Evolutionary conservation across 1,140 invertebrate genomes (phyloP), one percentile per base, ranked within the genome.

Genomic region (Drosophila carrolli): DNA sequence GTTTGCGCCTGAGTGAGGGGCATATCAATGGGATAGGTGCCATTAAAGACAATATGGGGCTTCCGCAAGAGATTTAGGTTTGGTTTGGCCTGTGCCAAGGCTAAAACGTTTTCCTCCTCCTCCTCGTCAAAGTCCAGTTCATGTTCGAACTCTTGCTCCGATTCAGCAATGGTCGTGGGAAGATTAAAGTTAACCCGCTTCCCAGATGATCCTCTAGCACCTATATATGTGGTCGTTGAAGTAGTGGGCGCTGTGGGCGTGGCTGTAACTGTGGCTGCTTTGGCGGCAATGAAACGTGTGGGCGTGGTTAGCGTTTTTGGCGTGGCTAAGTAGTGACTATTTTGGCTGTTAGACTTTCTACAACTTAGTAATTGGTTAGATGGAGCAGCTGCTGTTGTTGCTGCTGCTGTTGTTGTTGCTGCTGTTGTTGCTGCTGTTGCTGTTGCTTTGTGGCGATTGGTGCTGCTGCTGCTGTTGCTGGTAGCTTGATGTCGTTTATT

Each of bases 1-100:
- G 37, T 60, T 19, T 50, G 68, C 38, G 19, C 63, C 43, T 50
- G 77, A 6, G 56, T 27, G 13, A 92, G 44, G 5, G 96, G 96
- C 74, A 94, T 93, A 88, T 97, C 96, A 48, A 97, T 97, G 2
- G 96, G 96, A 93, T 95, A 97, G 6, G 96, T 97, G 37, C 96
- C 96, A 55, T 96, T 96, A 86, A 97, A 97, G 41, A 97, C 94
- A 43, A 92, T 92, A 32, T 92, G 84, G 4, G 84, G 72, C 47
- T 89, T 81, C 8, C 47, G 56, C 32, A 29, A 37, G 2, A 58
- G 57, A n/a, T 23, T 54, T 4, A 32, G 35, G 5, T 43, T 37
- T 9, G 53, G 38, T 43, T 41, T 63, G n/a, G 65, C 54, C 37
- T 54, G 44, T 0, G 65, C 41, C 55, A 37, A 23, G 9, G 83